These are phyloP conservation scores for Cuniculus paca DNA, from an alignment of 2,797 vertebrate genomes.

Conservation along the genomic window DNA sequence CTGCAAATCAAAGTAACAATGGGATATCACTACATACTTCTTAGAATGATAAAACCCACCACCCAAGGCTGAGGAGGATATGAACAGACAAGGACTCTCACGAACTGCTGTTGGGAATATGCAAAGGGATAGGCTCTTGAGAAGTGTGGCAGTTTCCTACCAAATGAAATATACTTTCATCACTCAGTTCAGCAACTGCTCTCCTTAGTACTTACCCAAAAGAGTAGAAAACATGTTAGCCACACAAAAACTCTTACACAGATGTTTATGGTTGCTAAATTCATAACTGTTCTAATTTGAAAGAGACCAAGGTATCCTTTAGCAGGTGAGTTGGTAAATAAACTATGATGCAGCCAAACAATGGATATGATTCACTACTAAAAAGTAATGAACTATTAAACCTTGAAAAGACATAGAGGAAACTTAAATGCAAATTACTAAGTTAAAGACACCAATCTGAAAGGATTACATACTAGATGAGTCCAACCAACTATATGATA, in stretches of 20 bases:
- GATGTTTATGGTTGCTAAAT: neutral
- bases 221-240: neutral
- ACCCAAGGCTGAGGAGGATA: neutral
- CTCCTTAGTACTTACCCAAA: neutral
- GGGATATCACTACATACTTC: neutral
- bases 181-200: neutral
- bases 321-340: neutral
- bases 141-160: neutral
- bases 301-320: neutral
- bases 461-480: neutral
- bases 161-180: neutral
- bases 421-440: neutral
- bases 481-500: neutral
- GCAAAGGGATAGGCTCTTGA: neutral
- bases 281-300: neutral
- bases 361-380: neutral
- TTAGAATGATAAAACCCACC: neutral
- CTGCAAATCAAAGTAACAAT: neutral
- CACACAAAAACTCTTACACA: neutral
- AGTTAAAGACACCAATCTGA: neutral
- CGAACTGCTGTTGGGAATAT: neutral
- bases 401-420: neutral
- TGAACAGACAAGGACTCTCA: too few relatives aligned
- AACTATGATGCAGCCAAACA: neutral
- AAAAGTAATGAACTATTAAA: neutral